phyloP scores from a whole-genome alignment of 2,888 invertebrate genomes.

The Gastracanthus pulcherrimus region DNA sequence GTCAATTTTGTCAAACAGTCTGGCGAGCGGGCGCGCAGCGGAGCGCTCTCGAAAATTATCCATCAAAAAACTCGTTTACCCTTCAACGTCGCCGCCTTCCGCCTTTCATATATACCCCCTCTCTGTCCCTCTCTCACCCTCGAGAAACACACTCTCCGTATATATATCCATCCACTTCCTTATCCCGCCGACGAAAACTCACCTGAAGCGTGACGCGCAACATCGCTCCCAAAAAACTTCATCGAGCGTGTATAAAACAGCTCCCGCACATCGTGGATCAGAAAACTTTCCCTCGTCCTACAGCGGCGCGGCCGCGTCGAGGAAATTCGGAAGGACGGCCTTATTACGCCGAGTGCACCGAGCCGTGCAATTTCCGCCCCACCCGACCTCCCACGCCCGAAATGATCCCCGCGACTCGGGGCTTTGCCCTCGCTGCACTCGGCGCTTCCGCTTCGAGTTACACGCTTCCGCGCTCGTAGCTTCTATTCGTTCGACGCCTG shows the following conservation, averaged over 20 bases:
- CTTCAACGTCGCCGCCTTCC: too few relatives aligned
- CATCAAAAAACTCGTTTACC: too few relatives aligned
- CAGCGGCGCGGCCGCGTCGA: too few relatives aligned
- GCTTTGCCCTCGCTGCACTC: too few relatives aligned
- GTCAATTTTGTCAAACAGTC: too few relatives aligned
- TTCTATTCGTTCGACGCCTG: too few relatives aligned
- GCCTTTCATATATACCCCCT: background rate
- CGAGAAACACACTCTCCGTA: too few relatives aligned
- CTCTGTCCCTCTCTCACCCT: background rate
- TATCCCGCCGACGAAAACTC: background rate
- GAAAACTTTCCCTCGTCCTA: background rate
- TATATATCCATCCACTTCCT: background rate
- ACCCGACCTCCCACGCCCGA: background rate
- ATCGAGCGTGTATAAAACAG: background rate
- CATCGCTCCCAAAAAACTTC: background rate
- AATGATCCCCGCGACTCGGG: background rate
- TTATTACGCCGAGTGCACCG: background rate
- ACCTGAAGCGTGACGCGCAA: background rate
- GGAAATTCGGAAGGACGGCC: background rate
- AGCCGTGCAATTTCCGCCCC: too few relatives aligned
- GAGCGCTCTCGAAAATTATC: too few relatives aligned
- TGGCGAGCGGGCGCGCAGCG: too few relatives aligned
- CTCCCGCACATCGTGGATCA: background rate
- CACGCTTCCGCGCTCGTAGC: slow-evolving; percentile 3
- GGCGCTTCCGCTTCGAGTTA: slow-evolving; percentile 35